phyloP scores from a whole-genome alignment of 1,140 invertebrate species.

The Drosophila athabasca region DNA sequence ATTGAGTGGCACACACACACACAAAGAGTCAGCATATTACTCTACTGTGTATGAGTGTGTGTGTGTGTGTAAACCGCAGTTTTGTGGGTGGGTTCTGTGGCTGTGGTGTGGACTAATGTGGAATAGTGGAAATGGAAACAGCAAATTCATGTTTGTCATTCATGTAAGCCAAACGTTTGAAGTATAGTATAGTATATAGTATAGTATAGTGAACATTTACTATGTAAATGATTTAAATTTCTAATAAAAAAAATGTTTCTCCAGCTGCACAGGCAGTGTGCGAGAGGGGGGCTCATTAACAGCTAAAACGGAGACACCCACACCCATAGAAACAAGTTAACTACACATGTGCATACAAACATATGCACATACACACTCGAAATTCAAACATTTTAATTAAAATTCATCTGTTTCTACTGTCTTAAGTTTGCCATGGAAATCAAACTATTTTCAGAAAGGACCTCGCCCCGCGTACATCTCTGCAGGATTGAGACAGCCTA shows the following conservation, averaged over 20 bases:
- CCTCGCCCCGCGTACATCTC: neutral
- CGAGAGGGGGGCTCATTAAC: conserved; percentile 59
- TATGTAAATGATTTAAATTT: conserved; percentile 65
- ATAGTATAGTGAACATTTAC: no score
- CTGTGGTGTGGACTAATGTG: conserved; percentile 7
- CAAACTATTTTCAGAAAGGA: neutral
- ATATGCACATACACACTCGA: neutral
- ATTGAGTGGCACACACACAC: conserved; percentile 59
- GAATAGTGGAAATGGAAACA: conserved; percentile 40
- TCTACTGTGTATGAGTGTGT: neutral
- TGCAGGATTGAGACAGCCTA: neutral
- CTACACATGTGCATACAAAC: no score
- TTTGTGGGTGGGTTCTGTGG: conserved; percentile 18
- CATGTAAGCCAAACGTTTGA: conserved; percentile 15
- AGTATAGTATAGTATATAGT: conserved; percentile 7
- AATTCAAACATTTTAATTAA: no score
- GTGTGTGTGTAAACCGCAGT: conserved; percentile 1
- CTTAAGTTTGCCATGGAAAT: no score
- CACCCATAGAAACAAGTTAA: neutral
- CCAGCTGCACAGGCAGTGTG: neutral
- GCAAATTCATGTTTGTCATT: conserved; percentile 53
- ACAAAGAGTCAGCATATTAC: conserved; percentile 22
- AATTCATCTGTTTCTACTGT: no score
- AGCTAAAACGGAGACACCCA: conserved; percentile 19
- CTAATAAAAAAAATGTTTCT: conserved; percentile 27